Conservation (phyloP, 2,113 vertebrate species). For the Vidua macroura region DNA sequence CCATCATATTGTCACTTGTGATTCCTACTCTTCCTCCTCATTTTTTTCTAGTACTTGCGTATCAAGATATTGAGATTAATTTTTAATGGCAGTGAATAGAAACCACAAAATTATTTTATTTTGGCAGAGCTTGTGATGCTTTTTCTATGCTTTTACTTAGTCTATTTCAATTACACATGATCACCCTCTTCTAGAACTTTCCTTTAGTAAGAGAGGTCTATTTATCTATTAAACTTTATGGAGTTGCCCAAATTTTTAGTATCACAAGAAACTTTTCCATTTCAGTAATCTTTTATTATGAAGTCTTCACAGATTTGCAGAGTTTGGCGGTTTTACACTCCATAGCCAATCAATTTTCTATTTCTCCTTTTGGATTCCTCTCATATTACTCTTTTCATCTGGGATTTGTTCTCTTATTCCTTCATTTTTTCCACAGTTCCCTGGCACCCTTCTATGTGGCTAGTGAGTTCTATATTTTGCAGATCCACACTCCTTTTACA, state of each 20-base stretch:
- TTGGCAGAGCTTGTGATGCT: background rate
- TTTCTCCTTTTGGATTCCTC: background rate
- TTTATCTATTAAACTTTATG: background rate
- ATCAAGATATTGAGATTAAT: background rate
- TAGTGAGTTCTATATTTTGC: background rate
- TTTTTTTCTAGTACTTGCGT: background rate
- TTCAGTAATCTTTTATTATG: background rate
- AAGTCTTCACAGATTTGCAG: background rate
- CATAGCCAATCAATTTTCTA: background rate
- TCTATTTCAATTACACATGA: background rate
- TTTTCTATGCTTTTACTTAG: background rate
- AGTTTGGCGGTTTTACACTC: background rate
- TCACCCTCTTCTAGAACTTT: background rate
- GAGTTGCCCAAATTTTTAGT: background rate
- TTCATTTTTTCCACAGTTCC: background rate
- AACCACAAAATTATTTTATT: background rate
- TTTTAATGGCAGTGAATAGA: background rate
- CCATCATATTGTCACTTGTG: background rate
- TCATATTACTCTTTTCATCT: background rate
- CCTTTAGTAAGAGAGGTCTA: background rate
- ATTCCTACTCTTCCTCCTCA: background rate
- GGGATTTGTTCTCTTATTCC: background rate
- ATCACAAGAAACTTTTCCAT: background rate
- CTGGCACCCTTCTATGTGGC: background rate
- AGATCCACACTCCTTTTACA: background rate